These are phyloP conservation scores for Drosophila neocordata DNA, from an alignment of 1,140 invertebrate species.

Conservation along the genomic window DNA sequence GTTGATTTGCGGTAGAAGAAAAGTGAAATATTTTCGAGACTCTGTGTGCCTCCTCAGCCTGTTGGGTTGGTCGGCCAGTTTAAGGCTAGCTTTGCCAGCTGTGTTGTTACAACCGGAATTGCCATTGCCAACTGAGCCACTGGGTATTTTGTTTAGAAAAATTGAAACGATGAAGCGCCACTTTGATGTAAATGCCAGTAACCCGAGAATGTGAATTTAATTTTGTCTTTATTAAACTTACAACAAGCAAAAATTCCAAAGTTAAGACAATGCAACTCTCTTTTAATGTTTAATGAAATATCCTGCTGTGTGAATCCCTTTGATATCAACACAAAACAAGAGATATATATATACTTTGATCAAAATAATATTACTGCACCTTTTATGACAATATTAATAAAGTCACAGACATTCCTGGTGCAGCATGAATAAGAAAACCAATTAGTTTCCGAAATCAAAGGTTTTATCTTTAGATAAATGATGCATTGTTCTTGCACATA, in stretches of 20 bases:
- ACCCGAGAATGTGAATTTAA: not conserved
- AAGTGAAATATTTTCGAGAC: slow-evolving; percentile 31
- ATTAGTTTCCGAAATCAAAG: not conserved
- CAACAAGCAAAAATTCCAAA: not conserved
- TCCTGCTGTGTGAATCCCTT: not conserved
- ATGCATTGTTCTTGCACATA: not conserved
- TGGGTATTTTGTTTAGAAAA: slow-evolving; percentile 41
- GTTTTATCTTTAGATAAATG: not conserved
- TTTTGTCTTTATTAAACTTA: not conserved
- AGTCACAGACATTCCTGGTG: not conserved
- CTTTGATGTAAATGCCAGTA: not conserved
- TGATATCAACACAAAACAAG: not conserved
- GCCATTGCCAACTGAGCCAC: slow-evolving; percentile 28
- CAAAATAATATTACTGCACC: not conserved
- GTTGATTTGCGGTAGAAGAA: slow-evolving; percentile 52
- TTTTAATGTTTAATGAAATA: no score
- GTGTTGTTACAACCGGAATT: slow-evolving; percentile 49
- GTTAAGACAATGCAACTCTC: not conserved
- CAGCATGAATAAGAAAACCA: not conserved
- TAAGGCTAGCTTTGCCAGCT: slow-evolving; percentile 18
- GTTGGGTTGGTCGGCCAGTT: slow-evolving; percentile 8
- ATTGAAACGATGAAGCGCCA: not conserved
- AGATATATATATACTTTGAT: no score
- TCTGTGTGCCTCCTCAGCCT: not conserved
- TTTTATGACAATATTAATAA: not conserved